These are phyloP conservation scores for Oscheius sp. DNA, from an alignment of 2,888 invertebrate species.

Conservation along the genomic window DNA sequence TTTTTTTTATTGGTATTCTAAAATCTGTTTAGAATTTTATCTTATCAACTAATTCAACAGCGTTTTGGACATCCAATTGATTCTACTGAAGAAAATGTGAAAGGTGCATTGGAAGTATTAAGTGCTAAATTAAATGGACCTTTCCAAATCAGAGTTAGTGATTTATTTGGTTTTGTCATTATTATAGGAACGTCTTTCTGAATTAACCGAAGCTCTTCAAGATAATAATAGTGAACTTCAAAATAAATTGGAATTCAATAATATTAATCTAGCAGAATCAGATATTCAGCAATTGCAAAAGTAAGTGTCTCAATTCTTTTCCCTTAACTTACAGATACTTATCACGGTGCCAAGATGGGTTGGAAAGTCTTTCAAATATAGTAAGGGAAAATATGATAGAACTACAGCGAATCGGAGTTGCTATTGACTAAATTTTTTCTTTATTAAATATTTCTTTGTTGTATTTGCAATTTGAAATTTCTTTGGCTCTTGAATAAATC, in stretches of 20 bases:
- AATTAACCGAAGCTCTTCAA: neutral
- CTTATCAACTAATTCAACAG: constrained; percentile 42
- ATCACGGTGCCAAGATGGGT: constrained; percentile 35
- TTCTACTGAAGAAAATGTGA: constrained; percentile 74
- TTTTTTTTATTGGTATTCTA: too few species aligned
- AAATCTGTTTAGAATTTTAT: constrained; percentile 40
- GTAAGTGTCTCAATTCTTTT: neutral
- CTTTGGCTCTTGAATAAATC: too few species aligned
- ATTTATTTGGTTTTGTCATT: neutral
- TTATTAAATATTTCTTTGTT: neutral
- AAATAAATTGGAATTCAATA: neutral
- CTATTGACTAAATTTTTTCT: constrained; percentile 5
- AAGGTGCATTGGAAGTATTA: constrained; percentile 85
- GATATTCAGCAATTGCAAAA: constrained; percentile 30
- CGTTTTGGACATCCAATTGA: constrained; percentile 48
- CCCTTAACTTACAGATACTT: constrained; percentile 29
- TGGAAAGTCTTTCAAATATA: constrained; percentile 31
- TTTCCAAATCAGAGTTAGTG: constrained; percentile 83
- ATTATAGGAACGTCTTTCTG: constrained; percentile 11
- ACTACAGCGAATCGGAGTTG: constrained; percentile 10
- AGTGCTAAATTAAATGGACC: constrained; percentile 88
- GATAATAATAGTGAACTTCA: constrained; percentile 4
- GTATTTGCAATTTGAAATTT: neutral
- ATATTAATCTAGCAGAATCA: constrained; percentile 8
- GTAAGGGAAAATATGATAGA: constrained; percentile 30